Base-by-base conservation (phyloP, 2,888 invertebrate genomes). In the Trilocha varians region DNA sequence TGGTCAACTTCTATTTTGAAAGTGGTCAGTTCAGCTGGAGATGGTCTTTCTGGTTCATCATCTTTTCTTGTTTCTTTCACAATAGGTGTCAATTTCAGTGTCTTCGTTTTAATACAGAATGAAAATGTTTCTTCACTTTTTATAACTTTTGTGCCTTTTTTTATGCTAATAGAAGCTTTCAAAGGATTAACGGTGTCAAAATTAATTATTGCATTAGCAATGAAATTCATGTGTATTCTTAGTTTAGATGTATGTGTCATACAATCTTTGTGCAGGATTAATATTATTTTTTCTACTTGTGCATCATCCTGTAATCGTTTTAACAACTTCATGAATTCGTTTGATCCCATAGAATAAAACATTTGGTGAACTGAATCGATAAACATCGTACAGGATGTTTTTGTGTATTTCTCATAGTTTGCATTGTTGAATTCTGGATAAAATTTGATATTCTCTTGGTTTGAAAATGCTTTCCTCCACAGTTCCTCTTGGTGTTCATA, bases 1-100 rank as follows among this genome's bases (percentile, higher is more conserved):
- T 90, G 89, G 43, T 87, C 88, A 0, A 91, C 75, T 57, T 88
- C 88, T 53, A 91, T 88, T 71, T 88, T 91, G 59, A 91, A 91
- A 41, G 91, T 91, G 1, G 90, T 75, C 5, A 90, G 58, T 43
- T 65, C 71, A 3, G 58, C 66, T 2, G 85, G 84, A n/a, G 56
- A 63, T 32, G 65, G 76, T 60, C 72, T 87, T 57, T 53, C 85
- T 57, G 62, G 63, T 49, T 61, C 77, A 43, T 65, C 73, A 43
- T 69, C 67, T 47, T 62, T 70, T 40, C 56, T 62, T 17, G 54
- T 57, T 17, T 62, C 59, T 52, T 65, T 75, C 15, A 67, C 35
- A n/a, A 79, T 50, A 45, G 72, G 62, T 45, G 48, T 58, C 47
- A 61, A 62, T 43, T 57, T 76, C 40, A 66, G 67, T 14, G 65